Conservation (phyloP, 2,888 invertebrate species). For the Coleophora deauratella region DNA sequence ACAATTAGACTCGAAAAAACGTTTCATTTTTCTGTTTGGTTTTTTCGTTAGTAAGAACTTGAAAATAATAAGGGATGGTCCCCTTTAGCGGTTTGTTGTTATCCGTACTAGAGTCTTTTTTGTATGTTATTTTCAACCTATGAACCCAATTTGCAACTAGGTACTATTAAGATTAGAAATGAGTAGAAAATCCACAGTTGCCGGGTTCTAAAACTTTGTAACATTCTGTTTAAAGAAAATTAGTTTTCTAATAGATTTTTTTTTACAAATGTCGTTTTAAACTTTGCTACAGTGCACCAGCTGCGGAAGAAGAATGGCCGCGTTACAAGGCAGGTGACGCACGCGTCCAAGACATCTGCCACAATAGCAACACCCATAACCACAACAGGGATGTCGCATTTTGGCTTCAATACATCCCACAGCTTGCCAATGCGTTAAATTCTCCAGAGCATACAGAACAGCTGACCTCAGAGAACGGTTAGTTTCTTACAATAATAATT, state of each 20-base stretch:
- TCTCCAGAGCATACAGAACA: conserved; percentile 40
- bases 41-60: background rate
- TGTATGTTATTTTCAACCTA: too few species aligned
- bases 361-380: conserved; percentile 19
- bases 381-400: conserved; percentile 42
- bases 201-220: too few species aligned
- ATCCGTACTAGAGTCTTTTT: too few species aligned
- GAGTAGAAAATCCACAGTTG: too few species aligned
- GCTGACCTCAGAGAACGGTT: conserved; percentile 38
- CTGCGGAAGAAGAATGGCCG: conserved; percentile 73
- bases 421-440: conserved; percentile 31
- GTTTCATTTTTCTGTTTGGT: background rate
- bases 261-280: too few species aligned
- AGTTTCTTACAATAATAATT: background rate
- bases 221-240: too few species aligned
- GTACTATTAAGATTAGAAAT: too few species aligned
- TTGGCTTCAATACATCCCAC: conserved; percentile 63
- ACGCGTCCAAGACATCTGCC: conserved; percentile 60
- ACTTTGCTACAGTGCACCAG: conserved; percentile 66
- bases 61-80: too few species aligned
- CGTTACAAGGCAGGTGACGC: conserved; percentile 70
- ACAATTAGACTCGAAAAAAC: too few species aligned
- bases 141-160: too few species aligned
- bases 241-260: too few species aligned
- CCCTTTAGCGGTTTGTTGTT: too few species aligned